Percentiles rank a stretch among this genome's conserved stretches.
These are phyloP conservation scores for Myzus persicae DNA, from an alignment of 1,140 invertebrate species.

Conservation along the genomic window DNA sequence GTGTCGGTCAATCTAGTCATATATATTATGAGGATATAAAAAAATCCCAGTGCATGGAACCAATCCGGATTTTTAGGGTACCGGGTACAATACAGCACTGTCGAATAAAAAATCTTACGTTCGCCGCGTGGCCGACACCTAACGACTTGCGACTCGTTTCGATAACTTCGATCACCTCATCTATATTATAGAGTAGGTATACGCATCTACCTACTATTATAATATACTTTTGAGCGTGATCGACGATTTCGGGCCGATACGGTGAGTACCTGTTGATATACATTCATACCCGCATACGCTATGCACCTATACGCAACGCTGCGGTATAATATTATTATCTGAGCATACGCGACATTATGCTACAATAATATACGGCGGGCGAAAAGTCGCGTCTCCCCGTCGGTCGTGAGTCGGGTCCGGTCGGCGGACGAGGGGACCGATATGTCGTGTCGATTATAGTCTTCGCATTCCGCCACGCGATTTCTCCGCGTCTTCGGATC, in stretches of 20 bases:
- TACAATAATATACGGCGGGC: neutral
- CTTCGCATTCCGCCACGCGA: constrained; percentile 48
- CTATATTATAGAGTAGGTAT: too few species aligned
- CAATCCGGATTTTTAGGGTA: too few species aligned
- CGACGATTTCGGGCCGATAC: neutral
- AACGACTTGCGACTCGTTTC: too few species aligned
- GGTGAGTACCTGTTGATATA: neutral
- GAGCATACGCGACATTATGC: neutral
- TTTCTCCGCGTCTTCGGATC: constrained; percentile 38
- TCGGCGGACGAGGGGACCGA: neutral
- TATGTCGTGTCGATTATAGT: neutral
- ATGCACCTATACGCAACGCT: too few species aligned
- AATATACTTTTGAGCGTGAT: neutral
- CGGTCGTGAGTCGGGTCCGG: neutral
- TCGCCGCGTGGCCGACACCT: too few species aligned
- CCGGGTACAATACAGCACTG: too few species aligned
- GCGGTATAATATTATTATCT: neutral
- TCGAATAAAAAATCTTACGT: too few species aligned
- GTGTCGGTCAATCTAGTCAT: too few species aligned
- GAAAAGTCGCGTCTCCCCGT: neutral
- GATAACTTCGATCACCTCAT: too few species aligned
- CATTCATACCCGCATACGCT: too few species aligned
- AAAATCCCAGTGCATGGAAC: too few species aligned
- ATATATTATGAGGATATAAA: too few species aligned
- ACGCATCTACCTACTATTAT: neutral